Evolutionary conservation across 2,797 vertebrate genomes (phyloP), one percentile per base, ranked within the genome.

Genomic region (Sardinella longiceps): DNA sequence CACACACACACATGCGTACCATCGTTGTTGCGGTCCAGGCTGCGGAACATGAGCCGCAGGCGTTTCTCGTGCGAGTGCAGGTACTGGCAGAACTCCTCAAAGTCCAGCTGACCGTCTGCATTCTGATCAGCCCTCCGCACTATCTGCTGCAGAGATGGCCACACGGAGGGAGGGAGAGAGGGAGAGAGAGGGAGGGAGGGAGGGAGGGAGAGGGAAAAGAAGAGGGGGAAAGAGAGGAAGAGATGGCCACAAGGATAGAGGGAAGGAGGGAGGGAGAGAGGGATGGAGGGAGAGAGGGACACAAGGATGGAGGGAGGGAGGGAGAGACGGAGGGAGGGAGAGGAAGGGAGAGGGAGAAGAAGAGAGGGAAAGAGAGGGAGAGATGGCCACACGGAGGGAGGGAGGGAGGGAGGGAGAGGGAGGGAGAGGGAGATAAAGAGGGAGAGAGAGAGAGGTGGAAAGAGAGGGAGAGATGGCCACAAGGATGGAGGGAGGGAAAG

Each of bases 21-120:
- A 0, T 98, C 97, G 45, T 96, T 94, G 92, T 98, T 98, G 84
- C 89, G 93, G 92, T 98, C 97, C 86, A 98, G 91, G 81, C 92
- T 96, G 66, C 92, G 93, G 90, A 98, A 98, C 94, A 98, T 96
- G 86, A 97, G 92, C 82, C 95, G 94, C 37, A 98, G 95, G 37
- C 95, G 92, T 83, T 95, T 96, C 88, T 98, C 97, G 0, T 97
- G 94, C 5, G 92, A 89, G 37, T 92, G 94, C 51, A 98, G 94
- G 89, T 96, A 98, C 56, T 91, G 90, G 0, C 88, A 91, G 87
- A 98, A 98, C 91, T 98, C 97, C 43, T 97, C 93, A 18, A 98
- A 96, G 92, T 97, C 95, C 85, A 98, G 91, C 23, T 96, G 93
- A 0, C 95, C 96, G 5, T 97, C 96, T 0, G 93, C 88, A 88